A percentile compares a stretch with the other conserved stretches of the same genome.
Evolutionary conservation across 2,113 vertebrate species (phyloP).

Genomic region (Paratilapia polleni): DNA sequence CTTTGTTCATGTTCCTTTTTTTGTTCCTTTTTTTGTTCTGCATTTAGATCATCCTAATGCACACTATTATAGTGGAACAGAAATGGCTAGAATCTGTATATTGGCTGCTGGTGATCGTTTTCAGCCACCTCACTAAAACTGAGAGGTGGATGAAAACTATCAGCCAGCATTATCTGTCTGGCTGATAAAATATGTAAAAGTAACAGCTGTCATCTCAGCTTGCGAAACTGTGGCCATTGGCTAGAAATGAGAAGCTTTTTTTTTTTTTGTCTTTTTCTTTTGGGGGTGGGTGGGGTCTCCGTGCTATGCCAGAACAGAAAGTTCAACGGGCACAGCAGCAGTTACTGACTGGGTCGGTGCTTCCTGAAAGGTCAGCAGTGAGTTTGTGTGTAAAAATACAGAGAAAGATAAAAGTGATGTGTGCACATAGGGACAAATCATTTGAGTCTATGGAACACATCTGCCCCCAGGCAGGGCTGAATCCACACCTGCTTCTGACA

Average conservation of each 20-base stretch:
- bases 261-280: neutral
- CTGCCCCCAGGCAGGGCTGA: neutral
- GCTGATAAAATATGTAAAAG: slow-evolving; percentile 12
- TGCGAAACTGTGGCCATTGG: neutral
- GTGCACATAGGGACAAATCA: neutral
- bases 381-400: neutral
- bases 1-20: neutral
- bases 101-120: neutral
- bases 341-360: neutral
- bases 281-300: neutral
- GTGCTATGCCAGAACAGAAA: neutral
- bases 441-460: neutral
- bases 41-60: neutral
- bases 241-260: neutral
- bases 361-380: neutral
- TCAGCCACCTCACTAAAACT: neutral
- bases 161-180: neutral
- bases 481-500: neutral
- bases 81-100: neutral
- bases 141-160: neutral
- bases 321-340: neutral
- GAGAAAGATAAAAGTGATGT: neutral
- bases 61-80: neutral
- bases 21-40: neutral
- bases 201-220: slow-evolving; percentile 2